These are phyloP conservation scores for Autographa pulchrina DNA, from an alignment of 2,888 invertebrate genomes.

Conservation along the genomic window DNA sequence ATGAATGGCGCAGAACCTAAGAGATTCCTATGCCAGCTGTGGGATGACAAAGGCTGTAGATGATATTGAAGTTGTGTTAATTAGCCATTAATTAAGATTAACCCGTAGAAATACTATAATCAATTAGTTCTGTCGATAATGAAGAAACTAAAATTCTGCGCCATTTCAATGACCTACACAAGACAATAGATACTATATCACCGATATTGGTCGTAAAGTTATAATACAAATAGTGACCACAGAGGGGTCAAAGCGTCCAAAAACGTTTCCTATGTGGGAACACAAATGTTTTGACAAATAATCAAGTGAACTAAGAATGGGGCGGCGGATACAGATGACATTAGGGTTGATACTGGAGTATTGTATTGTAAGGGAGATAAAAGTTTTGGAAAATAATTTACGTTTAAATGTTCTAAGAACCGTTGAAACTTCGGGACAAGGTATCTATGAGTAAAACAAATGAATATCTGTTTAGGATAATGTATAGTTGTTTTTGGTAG, in stretches of 20 bases:
- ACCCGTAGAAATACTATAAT: background rate
- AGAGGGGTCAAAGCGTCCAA: slow-evolving; percentile 6
- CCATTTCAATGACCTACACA: background rate
- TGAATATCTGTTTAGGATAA: too few relatives aligned
- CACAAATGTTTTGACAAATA: slow-evolving; percentile 45
- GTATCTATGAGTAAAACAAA: too few relatives aligned
- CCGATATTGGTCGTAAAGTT: background rate
- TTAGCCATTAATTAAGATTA: too few relatives aligned
- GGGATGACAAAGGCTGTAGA: too few relatives aligned
- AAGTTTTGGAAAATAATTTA: too few relatives aligned
- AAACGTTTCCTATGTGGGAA: slow-evolving; percentile 28
- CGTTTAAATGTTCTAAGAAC: too few relatives aligned
- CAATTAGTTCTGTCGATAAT: background rate
- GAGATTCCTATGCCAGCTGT: too few relatives aligned
- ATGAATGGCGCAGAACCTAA: too few relatives aligned
- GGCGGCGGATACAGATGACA: slow-evolving; percentile 3
- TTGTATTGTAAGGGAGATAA: too few relatives aligned
- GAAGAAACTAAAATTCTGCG: background rate
- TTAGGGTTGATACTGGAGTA: slow-evolving; percentile 39
- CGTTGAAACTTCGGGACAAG: too few relatives aligned
- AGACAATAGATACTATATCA: slow-evolving; percentile 1
- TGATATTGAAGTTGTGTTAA: too few relatives aligned
- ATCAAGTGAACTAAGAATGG: slow-evolving; percentile 23
- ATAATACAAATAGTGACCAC: slow-evolving; percentile 6
- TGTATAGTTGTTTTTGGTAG: too few relatives aligned